Evolutionary conservation across 2,113 vertebrate genomes (phyloP).

Genomic region (Misgurnus anguillicaudatus): DNA sequence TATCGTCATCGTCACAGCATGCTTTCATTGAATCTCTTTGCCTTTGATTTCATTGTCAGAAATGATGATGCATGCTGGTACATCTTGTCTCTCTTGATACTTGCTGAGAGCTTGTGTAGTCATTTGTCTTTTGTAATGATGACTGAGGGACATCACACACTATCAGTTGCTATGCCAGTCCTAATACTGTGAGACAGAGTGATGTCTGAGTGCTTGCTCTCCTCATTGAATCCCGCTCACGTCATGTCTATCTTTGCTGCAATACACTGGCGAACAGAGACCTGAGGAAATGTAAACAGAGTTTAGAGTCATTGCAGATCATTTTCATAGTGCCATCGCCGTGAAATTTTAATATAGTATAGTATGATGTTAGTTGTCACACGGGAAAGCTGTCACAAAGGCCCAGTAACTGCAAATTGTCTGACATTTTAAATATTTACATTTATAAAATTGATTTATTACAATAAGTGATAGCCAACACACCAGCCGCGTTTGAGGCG

Average conservation of each 20-base stretch:
- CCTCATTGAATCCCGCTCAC: constrained; percentile 27
- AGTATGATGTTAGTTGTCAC: too few relatives aligned
- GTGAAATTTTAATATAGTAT: neutral
- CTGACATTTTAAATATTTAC: too few relatives aligned
- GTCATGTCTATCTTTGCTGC: constrained; percentile 24
- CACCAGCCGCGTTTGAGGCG: too few relatives aligned
- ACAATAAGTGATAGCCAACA: too few relatives aligned
- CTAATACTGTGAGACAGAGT: constrained; percentile 24
- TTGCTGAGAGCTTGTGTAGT: constrained; percentile 14
- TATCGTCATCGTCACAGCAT: neutral
- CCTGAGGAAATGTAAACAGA: constrained; percentile 51
- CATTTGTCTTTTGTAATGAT: constrained; percentile 45
- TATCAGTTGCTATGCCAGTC: constrained; percentile 36
- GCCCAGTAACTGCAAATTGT: too few relatives aligned
- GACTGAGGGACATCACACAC: constrained; percentile 50
- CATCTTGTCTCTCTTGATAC: constrained; percentile 19
- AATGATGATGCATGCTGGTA: neutral
- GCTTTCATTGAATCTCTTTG: constrained; percentile 29
- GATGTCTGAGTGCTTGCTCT: constrained; percentile 17
- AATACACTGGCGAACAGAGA: constrained; percentile 37
- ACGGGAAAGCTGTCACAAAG: too few relatives aligned
- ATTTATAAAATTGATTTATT: too few relatives aligned
- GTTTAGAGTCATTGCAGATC: constrained; percentile 51
- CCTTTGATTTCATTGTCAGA: constrained; percentile 40
- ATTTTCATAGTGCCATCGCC: constrained; percentile 17